These are phyloP conservation scores for Phrynocephalus forsythii DNA, from an alignment of 2,797 vertebrate genomes.

Conservation along the genomic window DNA sequence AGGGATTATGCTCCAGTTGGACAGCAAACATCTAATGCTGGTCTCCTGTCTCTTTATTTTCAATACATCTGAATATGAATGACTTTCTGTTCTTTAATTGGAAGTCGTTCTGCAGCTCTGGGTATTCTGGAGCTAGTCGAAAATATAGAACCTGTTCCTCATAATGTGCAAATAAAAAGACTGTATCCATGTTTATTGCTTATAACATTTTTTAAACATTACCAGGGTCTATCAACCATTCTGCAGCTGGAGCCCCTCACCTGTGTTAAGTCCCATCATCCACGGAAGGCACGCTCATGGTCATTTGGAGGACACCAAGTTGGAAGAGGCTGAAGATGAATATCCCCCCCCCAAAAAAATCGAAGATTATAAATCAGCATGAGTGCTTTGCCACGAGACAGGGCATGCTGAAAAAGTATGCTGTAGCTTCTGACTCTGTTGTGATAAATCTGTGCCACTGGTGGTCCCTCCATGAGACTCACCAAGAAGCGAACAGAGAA, in stretches of 20 bases:
- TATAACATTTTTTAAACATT: neutral
- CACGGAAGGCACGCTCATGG: too few species aligned
- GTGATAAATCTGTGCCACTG: too few species aligned
- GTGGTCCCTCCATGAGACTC: too few species aligned
- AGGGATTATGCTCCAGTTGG: constrained; percentile 1
- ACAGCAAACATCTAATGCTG: neutral
- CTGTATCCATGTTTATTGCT: neutral
- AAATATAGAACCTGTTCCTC: neutral
- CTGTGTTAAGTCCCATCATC: neutral
- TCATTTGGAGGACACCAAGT: neutral
- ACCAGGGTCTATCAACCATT: neutral
- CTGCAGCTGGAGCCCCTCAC: neutral
- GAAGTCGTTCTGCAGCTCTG: neutral
- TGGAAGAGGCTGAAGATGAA: neutral
- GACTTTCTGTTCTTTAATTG: neutral
- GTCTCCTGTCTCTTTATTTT: neutral
- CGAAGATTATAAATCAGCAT: too few species aligned
- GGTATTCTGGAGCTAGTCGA: neutral
- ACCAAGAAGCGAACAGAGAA: neutral
- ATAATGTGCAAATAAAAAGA: neutral
- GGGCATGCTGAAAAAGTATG: too few species aligned
- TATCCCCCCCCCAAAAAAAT: too few species aligned
- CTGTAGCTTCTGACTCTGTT: too few species aligned
- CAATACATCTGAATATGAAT: neutral
- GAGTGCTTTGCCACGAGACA: too few species aligned